These are phyloP conservation scores for Myotis davidii DNA, from an alignment of 2,113 vertebrate genomes.

Conservation along the genomic window DNA sequence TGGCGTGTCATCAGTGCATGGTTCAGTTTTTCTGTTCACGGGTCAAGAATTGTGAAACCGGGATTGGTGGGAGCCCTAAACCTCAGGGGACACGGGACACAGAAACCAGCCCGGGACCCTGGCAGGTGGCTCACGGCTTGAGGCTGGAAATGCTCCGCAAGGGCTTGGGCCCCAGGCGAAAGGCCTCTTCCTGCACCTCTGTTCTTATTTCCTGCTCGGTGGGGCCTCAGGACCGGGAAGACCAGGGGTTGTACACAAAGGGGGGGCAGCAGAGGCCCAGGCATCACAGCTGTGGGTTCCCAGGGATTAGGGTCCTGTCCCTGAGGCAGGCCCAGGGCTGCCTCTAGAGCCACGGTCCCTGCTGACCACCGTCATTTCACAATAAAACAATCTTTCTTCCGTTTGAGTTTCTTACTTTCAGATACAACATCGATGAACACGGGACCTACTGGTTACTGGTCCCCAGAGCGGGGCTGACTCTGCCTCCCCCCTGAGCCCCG, in stretches of 20 bases:
- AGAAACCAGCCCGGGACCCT: background rate
- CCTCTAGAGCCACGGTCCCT: background rate
- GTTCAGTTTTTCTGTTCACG: background rate
- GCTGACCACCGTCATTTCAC: background rate
- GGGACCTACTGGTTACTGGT: background rate
- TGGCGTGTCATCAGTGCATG: background rate
- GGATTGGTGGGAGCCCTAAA: background rate
- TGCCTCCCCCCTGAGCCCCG: fast-evolving
- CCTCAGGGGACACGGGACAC: fast-evolving
- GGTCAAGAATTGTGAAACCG: background rate
- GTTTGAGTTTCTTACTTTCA: background rate
- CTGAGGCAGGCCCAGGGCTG: background rate
- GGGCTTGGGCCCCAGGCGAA: background rate
- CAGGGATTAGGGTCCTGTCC: too few relatives aligned
- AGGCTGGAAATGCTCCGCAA: too few relatives aligned
- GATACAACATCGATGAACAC: background rate
- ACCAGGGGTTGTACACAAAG: background rate
- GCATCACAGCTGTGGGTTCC: fast-evolving
- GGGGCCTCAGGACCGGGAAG: background rate
- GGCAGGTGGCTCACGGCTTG: background rate
- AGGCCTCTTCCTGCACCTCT: background rate
- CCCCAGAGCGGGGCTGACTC: background rate
- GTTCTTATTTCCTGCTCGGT: background rate
- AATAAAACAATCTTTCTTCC: background rate
- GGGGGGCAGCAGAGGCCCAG: fast-evolving